A percentile compares a stretch with the other conserved stretches of the same genome.
Conservation (phyloP, 2,113 vertebrate genomes). For the Collichthys lucidus region DNA sequence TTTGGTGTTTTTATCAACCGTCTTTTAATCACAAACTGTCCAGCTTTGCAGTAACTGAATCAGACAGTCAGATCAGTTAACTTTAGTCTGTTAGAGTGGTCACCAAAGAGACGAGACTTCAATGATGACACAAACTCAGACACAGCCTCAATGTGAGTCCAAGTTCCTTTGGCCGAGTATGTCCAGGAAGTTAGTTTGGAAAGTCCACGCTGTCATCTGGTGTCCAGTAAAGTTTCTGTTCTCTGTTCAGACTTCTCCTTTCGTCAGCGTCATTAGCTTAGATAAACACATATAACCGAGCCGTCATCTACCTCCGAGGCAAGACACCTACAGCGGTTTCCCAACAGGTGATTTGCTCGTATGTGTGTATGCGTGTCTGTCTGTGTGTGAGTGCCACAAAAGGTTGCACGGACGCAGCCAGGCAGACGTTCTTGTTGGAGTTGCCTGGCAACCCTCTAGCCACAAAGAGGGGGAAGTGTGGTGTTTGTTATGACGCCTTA, state of each 20-base stretch:
- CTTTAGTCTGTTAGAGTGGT: not conserved
- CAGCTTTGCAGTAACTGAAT: not conserved
- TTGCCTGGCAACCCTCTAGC: conserved; percentile 79
- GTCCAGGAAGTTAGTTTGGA: conserved; percentile 66
- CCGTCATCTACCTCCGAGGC: conserved; percentile 5
- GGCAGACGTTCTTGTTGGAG: conserved; percentile 55
- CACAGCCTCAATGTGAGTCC: not conserved
- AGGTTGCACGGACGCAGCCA: conserved; percentile 51
- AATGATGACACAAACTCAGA: conserved; percentile 34
- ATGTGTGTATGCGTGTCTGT: not conserved
- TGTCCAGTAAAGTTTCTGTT: conserved; percentile 70
- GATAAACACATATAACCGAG: conserved; percentile 35
- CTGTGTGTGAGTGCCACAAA: conserved; percentile 4
- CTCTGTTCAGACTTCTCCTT: conserved; percentile 67
- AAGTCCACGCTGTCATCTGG: conserved; percentile 61
- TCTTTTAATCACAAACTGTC: not conserved
- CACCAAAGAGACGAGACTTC: conserved; percentile 22
- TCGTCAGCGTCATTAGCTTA: conserved; percentile 12
- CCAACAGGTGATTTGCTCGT: conserved; percentile 11
- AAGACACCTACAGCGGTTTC: not conserved
- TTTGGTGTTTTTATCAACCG: not conserved
- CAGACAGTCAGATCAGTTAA: not conserved
- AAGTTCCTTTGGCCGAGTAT: conserved; percentile 22
- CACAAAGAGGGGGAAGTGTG: conserved; percentile 62
- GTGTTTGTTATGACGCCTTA: conserved; percentile 57